Conservation (phyloP, 1,140 invertebrate species). For the Pinna nobilis region DNA sequence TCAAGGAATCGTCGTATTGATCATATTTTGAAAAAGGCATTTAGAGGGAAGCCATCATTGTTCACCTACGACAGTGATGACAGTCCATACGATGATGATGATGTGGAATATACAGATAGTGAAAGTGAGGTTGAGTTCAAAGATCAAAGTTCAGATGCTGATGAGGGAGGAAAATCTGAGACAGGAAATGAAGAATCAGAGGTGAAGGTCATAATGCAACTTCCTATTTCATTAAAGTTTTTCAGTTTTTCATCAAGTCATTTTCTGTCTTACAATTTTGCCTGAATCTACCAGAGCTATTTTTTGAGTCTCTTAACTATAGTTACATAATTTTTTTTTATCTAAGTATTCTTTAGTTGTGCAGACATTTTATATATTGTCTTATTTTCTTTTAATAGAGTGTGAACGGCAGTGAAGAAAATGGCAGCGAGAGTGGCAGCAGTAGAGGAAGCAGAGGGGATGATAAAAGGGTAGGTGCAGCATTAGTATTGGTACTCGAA, state of each 20-base stretch:
- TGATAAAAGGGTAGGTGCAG: slow-evolving; percentile 38
- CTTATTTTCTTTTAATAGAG: slow-evolving; percentile 1
- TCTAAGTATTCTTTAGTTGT: too few relatives aligned
- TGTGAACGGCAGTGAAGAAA: slow-evolving; percentile 32
- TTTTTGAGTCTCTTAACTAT: slow-evolving; percentile 28
- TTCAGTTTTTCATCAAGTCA: background rate
- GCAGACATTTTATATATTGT: too few relatives aligned
- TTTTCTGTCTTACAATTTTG: background rate
- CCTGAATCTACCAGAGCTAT: background rate
- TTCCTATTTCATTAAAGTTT: background rate
- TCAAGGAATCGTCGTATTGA: slow-evolving; percentile 62
- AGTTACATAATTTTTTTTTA: too few relatives aligned
- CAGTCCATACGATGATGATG: slow-evolving; percentile 43
- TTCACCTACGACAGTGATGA: slow-evolving; percentile 35
- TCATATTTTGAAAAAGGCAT: slow-evolving; percentile 59
- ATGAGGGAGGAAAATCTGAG: slow-evolving; percentile 12
- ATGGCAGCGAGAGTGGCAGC: too few relatives aligned
- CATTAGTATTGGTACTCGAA: too few relatives aligned
- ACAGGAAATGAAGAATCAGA: slow-evolving; percentile 17
- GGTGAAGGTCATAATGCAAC: background rate
- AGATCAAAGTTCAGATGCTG: slow-evolving; percentile 32
- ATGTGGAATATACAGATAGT: slow-evolving; percentile 24
- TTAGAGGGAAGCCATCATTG: slow-evolving; percentile 40
- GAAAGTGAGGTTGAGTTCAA: slow-evolving; percentile 40
- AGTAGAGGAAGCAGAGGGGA: slow-evolving; percentile 39